Conservation (phyloP, 2,113 vertebrate genomes). For the Anoura caudifer region DNA sequence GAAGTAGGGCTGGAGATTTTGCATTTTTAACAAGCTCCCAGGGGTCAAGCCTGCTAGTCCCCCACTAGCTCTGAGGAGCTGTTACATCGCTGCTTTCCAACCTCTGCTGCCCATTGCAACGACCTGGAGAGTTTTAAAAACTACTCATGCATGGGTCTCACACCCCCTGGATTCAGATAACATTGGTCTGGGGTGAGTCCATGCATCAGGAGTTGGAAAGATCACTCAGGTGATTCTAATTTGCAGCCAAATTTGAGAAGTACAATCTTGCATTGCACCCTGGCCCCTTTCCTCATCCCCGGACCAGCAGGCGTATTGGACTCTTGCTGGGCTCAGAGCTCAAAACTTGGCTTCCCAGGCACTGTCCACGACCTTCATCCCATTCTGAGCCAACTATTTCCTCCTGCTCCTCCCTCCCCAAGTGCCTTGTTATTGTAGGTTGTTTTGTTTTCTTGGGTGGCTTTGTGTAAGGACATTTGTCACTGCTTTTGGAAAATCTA, state of each 20-base stretch:
- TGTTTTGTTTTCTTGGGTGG: constrained; percentile 26
- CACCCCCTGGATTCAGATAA: not conserved
- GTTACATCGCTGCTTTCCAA: not conserved
- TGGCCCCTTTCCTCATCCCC: not conserved
- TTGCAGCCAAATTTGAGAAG: not conserved
- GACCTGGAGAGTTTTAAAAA: not conserved
- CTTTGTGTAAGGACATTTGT: not conserved
- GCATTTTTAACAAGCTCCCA: not conserved
- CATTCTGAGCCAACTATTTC: not conserved
- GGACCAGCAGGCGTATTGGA: not conserved
- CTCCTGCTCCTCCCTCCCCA: not conserved
- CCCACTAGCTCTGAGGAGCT: not conserved
- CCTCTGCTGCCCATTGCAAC: not conserved
- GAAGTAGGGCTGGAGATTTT: not conserved
- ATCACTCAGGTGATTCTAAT: not conserved
- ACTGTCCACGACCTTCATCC: not conserved
- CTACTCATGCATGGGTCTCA: not conserved
- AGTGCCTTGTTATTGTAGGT: not conserved
- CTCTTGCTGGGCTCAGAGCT: not conserved
- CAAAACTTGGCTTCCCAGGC: not conserved
- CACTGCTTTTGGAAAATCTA: not conserved
- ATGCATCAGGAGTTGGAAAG: not conserved
- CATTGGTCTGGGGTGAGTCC: not conserved
- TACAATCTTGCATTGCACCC: not conserved
- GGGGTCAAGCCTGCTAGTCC: no score